These are phyloP conservation scores for Cryptotis parvus DNA, from an alignment of 2,113 vertebrate species.

Conservation along the genomic window DNA sequence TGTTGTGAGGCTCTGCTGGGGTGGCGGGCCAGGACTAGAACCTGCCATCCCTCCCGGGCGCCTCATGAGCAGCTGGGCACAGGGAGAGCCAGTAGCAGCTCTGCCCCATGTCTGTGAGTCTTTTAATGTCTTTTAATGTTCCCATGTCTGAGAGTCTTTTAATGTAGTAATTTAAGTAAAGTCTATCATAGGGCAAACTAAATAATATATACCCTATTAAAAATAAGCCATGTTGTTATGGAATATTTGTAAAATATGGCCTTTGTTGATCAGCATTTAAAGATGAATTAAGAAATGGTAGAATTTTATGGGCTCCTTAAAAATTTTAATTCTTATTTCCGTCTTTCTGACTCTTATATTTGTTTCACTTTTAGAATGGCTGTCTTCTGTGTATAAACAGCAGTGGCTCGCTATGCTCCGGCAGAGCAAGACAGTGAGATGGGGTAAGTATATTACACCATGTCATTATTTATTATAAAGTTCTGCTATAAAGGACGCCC, in stretches of 20 bases:
- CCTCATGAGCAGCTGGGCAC: too few relatives aligned
- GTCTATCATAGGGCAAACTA: not conserved
- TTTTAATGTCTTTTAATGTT: too few relatives aligned
- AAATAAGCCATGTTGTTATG: not conserved
- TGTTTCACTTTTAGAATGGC: slow-evolving; percentile 91
- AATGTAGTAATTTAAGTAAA: slow-evolving; percentile 39
- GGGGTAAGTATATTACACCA: slow-evolving; percentile 89
- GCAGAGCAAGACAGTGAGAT: slow-evolving; percentile 97
- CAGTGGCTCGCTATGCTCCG: slow-evolving; percentile 99
- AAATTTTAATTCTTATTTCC: slow-evolving; percentile 34
- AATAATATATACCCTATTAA: not conserved
- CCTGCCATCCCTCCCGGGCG: too few relatives aligned
- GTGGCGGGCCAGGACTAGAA: too few relatives aligned
- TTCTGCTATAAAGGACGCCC: too few relatives aligned
- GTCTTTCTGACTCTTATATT: not conserved
- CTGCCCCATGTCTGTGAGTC: too few relatives aligned
- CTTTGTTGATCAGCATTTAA: slow-evolving; percentile 32
- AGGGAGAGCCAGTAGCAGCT: too few relatives aligned
- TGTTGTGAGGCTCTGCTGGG: too few relatives aligned
- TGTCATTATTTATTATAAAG: not conserved
- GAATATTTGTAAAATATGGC: slow-evolving; percentile 24
- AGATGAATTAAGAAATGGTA: slow-evolving; percentile 42
- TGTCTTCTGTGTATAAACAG: slow-evolving; percentile 95
- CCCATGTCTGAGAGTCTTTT: too few relatives aligned
- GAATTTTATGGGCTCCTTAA: slow-evolving; percentile 42